Percentiles rank a stretch among this genome's conserved stretches.
phyloP scores from a whole-genome alignment of 2,113 vertebrate genomes.

The Sterrhoptilus dennistouni region DNA sequence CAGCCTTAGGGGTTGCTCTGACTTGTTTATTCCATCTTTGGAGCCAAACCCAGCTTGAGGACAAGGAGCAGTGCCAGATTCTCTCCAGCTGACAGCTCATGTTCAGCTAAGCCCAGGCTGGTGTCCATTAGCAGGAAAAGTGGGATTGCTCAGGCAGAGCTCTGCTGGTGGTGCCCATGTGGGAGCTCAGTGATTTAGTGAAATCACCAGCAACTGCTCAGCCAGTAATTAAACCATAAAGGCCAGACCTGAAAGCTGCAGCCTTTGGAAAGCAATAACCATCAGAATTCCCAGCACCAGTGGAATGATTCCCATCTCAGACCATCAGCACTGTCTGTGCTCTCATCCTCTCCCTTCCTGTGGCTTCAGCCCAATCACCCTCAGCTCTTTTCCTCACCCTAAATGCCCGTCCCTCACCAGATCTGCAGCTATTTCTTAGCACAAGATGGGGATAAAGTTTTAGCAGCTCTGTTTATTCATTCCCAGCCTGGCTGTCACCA shows the following conservation, averaged over 20 bases:
- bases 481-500: not conserved
- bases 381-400: not conserved
- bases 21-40: not conserved
- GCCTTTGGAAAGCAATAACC: constrained; percentile 62
- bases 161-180: constrained; percentile 27
- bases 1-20: not conserved
- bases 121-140: constrained; percentile 46
- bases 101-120: constrained; percentile 28
- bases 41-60: not conserved
- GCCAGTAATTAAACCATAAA: constrained; percentile 72
- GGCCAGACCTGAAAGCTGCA: constrained; percentile 63
- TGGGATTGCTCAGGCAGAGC: constrained; percentile 56
- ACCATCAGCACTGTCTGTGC: not conserved
- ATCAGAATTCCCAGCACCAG: constrained; percentile 57
- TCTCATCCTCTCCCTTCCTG: constrained; percentile 5
- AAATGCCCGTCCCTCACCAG: not conserved
- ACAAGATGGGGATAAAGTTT: not conserved
- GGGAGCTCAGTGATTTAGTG: constrained; percentile 53
- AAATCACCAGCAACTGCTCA: constrained; percentile 64
- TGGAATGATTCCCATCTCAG: constrained; percentile 28
- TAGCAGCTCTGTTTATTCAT: not conserved
- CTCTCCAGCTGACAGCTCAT: constrained; percentile 10
- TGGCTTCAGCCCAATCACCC: not conserved
- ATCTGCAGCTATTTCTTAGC: not conserved
- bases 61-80: not conserved